These are phyloP conservation scores for Hybognathus amarus DNA, from an alignment of 2,797 vertebrate species.

Conservation along the genomic window DNA sequence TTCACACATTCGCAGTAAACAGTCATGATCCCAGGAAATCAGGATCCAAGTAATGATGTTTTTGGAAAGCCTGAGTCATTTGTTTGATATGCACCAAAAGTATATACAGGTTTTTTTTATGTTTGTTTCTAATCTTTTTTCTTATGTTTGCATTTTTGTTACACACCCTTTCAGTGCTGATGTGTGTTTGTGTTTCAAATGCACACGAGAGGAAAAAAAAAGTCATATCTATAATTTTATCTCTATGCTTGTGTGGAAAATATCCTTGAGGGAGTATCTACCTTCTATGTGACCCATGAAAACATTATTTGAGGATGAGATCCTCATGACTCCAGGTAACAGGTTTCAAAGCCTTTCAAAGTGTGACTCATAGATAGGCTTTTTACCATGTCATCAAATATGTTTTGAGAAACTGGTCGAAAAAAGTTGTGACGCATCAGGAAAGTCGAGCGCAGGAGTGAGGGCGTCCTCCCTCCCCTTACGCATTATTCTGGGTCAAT, in stretches of 20 bases:
- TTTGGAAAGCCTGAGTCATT: conserved; percentile 53
- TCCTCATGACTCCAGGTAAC: conserved; percentile 36
- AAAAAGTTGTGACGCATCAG: not conserved
- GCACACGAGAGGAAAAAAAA: not conserved
- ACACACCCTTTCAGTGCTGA: not conserved
- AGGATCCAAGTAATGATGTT: conserved; percentile 60
- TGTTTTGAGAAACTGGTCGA: not conserved
- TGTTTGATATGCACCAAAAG: conserved; percentile 56
- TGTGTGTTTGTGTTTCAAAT: conserved; percentile 1
- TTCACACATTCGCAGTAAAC: conserved; percentile 54
- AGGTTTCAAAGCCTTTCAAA: not conserved
- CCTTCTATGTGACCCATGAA: conserved; percentile 38
- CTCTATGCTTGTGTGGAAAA: conserved; percentile 17
- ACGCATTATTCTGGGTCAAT: conserved; percentile 77
- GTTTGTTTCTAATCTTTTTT: conserved; percentile 18
- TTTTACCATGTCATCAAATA: conserved; percentile 14
- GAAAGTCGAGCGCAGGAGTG: not conserved
- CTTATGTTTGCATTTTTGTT: conserved; percentile 9
- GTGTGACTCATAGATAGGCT: not conserved
- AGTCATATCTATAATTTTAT: conserved; percentile 16
- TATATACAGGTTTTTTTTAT: conserved; percentile 43
- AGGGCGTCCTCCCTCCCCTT: conserved; percentile 21
- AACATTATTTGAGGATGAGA: conserved; percentile 38
- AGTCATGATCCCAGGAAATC: conserved; percentile 28
- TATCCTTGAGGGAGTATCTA: conserved; percentile 19